phyloP scores from a whole-genome alignment of 1,140 invertebrate species.

The Tetramorium parvispinum region DNA sequence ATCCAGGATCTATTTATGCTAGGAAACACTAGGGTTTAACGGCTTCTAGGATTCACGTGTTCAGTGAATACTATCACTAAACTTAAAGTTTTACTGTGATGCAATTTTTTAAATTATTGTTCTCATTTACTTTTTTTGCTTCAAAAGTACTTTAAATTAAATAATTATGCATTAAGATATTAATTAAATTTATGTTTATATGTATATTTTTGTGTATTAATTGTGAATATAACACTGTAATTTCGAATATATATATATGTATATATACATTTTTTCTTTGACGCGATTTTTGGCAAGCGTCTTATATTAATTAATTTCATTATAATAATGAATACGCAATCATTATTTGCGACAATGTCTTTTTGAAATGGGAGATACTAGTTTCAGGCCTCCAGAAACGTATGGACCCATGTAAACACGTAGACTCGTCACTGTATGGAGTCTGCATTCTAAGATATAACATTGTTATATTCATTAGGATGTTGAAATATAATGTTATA shows the following conservation, averaged over 20 bases:
- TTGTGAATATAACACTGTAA: not conserved
- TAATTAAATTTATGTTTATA: not conserved
- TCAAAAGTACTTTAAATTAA: not conserved
- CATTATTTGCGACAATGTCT: not conserved
- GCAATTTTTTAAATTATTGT: not conserved
- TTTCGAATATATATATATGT: not conserved
- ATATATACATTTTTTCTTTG: not conserved
- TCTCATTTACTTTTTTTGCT: not conserved
- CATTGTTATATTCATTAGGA: conserved; percentile 24
- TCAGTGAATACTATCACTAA: conserved; percentile 5
- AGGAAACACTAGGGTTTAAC: conserved; percentile 17
- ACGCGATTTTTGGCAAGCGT: not conserved
- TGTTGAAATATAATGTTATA: conserved; percentile 10
- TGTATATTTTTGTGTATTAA: not conserved
- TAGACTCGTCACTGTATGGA: not conserved
- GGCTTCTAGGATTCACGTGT: conserved; percentile 49
- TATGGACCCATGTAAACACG: not conserved
- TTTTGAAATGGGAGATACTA: not conserved
- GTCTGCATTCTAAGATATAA: not conserved
- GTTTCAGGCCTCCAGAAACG: not conserved
- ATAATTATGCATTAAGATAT: not conserved
- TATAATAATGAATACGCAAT: not conserved
- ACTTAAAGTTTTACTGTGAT: conserved; percentile 12
- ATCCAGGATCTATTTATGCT: conserved; percentile 52
- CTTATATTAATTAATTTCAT: not conserved